Conservation (phyloP, 2,888 invertebrate genomes). For the Amphimallon solstitiale region DNA sequence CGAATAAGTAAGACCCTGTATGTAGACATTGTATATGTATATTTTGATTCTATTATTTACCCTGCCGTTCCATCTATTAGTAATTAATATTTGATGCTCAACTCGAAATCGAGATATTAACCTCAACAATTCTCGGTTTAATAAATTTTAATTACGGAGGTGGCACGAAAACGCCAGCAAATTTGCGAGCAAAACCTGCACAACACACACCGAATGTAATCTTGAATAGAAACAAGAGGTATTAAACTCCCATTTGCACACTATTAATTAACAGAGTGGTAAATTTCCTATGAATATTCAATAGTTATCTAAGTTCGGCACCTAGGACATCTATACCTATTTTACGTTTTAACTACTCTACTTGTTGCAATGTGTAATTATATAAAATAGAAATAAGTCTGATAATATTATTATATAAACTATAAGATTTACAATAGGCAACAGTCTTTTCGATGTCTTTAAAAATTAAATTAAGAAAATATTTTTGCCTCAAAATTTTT, state of each 20-base stretch:
- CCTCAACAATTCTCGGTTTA: constrained; percentile 27
- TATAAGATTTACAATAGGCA: no score
- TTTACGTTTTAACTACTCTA: constrained; percentile 8
- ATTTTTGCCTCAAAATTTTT: no score
- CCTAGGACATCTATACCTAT: constrained; percentile 40
- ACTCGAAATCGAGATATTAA: constrained; percentile 26
- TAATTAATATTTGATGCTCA: constrained; percentile 28
- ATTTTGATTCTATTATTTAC: no score
- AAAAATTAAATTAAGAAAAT: no score
- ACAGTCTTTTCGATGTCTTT: no score
- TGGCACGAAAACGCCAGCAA: constrained; percentile 30
- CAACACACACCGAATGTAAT: constrained; percentile 25
- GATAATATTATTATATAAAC: no score
- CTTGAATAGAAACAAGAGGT: constrained; percentile 45
- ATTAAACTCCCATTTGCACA: constrained; percentile 54
- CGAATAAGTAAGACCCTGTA: no score
- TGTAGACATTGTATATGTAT: no score
- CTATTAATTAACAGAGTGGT: constrained; percentile 53
- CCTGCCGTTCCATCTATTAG: constrained; percentile 1
- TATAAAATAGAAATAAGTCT: no score
- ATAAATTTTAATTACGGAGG: constrained; percentile 29
- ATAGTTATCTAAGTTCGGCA: constrained; percentile 49
- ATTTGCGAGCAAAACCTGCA: constrained; percentile 31
- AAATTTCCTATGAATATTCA: constrained; percentile 55
- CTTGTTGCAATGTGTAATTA: constrained; percentile 28